These are phyloP conservation scores for Cacatua alba DNA, from an alignment of 2,113 vertebrate genomes.

Conservation along the genomic window DNA sequence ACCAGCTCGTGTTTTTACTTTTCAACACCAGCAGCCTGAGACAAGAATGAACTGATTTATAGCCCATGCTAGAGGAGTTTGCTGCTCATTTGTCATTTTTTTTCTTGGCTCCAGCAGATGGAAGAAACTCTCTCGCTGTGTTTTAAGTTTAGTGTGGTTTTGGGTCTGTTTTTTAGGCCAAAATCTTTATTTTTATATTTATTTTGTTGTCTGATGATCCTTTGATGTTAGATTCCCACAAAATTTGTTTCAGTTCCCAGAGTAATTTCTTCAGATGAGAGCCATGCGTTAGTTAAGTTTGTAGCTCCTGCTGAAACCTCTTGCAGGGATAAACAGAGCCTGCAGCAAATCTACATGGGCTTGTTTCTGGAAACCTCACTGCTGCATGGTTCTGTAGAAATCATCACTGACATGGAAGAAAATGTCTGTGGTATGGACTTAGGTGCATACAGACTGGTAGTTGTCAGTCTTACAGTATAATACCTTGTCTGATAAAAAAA, in stretches of 20 bases:
- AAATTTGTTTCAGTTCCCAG: constrained; percentile 31
- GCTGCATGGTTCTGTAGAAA: neutral
- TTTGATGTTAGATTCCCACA: constrained; percentile 9
- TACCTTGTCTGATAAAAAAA: neutral
- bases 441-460: neutral
- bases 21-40: too few species aligned
- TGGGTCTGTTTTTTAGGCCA: neutral
- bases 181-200: constrained; percentile 5
- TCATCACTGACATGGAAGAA: neutral
- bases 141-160: constrained; percentile 18
- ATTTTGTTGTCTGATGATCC: neutral
- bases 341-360: neutral
- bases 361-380: neutral
- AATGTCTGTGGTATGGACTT: neutral
- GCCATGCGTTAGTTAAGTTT: neutral
- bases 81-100: too few species aligned
- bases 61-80: too few species aligned
- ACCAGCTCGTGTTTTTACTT: too few species aligned
- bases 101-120: neutral
- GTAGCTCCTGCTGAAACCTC: neutral
- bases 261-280: neutral
- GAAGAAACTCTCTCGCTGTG: constrained; percentile 6
- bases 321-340: neutral
- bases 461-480: neutral
- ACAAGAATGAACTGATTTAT: too few species aligned